Evolutionary conservation across 2,113 vertebrate species (phyloP), one percentile per base, ranked within the genome.

Genomic region (Amia ocellicauda): DNA sequence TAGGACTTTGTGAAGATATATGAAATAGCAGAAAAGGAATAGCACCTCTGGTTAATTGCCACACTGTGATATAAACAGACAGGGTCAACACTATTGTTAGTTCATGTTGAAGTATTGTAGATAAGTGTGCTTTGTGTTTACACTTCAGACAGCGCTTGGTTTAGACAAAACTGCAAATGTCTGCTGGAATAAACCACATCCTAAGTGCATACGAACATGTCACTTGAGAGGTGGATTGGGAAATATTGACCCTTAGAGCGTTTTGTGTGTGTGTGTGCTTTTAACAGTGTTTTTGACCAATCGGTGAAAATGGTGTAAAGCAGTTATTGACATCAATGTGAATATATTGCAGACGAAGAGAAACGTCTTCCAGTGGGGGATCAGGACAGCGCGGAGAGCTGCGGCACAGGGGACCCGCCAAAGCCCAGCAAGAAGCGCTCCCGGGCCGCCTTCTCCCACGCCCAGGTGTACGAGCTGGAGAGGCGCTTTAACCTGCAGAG

Each of bases 401-500:
- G 68, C 62, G 0, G 63, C 56, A 16, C 70, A 10, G 47, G 52
- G 3, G 69, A 66, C 28, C 68, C 66, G 13, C 64, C 64, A 8
- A 64, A 71, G 56, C 57, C 74, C 14, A 51, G 70, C 31, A 92
- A 92, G 78, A 91, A 88, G 74, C 82, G 89, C 53, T 86, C 87
- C 63, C 75, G 89, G 45, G 89, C 89, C 41, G 89, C 90, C 55
- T 91, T 92, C 73, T 86, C 89, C 4, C 89, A 91, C 63, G 76
- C 89, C 0, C 90, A 91, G 71, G 85, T 91, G 22, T 82, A 82
- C 60, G 86, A 89, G 72, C 75, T 91, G 69, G 90, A 91, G 80
- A 82, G 87, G 3, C 86, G 89, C 43, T 91, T 91, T 63, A 81
- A 62, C 50, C 45, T 76, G 3, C 90, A 90, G 76, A 70, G 85